Conservation (phyloP, 1,140 invertebrate genomes). For the Nephotettix cincticeps region DNA sequence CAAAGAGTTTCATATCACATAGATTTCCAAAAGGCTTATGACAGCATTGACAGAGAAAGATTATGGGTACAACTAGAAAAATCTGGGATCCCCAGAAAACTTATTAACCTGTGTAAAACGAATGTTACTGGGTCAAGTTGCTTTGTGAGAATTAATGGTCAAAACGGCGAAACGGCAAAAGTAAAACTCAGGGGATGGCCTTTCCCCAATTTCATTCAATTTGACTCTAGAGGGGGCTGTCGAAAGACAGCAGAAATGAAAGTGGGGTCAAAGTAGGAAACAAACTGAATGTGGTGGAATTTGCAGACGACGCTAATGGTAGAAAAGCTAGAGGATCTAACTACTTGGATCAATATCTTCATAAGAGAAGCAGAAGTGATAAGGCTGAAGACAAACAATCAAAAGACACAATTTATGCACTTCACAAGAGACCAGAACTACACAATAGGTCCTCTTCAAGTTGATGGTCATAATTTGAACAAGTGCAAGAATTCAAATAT, state of each 20-base stretch:
- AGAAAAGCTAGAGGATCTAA: conserved; percentile 24
- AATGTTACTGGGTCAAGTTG: neutral
- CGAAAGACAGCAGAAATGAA: conserved; percentile 14
- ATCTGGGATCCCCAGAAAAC: neutral
- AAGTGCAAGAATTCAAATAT: no score
- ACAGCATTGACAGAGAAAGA: conserved; percentile 29
- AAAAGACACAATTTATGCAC: conserved; percentile 24
- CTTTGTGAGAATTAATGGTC: conserved; percentile 15
- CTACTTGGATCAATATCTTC: conserved; percentile 1
- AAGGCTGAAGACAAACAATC: conserved; percentile 12
- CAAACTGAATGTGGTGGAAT: conserved; percentile 17
- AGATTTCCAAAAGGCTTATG: conserved; percentile 26
- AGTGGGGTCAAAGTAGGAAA: conserved; percentile 25
- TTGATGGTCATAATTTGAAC: no score
- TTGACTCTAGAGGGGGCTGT: conserved; percentile 37
- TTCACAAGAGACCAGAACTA: no score
- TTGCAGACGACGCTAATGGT: conserved; percentile 24
- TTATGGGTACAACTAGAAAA: conserved; percentile 9
- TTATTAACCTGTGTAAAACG: neutral
- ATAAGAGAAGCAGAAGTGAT: conserved; percentile 24
- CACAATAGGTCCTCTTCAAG: no score
- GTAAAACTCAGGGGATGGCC: conserved; percentile 27
- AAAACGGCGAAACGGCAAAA: conserved; percentile 18
- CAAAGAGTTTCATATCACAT: neutral
- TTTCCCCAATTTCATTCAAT: conserved; percentile 33